Conservation (phyloP, 2,113 vertebrate species). For the Sinocyclocheilus grahami region DNA sequence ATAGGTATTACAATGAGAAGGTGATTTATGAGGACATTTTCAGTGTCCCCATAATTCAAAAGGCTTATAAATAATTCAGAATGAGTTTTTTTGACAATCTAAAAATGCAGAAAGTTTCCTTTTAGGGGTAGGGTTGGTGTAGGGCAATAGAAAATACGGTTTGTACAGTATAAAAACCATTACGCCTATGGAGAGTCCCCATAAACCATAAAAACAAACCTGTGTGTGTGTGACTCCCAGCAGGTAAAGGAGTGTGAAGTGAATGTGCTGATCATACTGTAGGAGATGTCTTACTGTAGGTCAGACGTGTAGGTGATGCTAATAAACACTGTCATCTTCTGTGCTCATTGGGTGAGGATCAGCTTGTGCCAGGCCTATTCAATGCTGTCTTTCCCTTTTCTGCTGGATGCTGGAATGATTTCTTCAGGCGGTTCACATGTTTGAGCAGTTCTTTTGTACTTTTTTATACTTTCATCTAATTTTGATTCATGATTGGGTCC, state of each 20-base stretch:
- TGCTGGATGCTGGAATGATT: not conserved
- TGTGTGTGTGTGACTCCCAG: not conserved
- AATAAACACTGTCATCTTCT: not conserved
- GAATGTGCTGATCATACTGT: not conserved
- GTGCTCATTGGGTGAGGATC: not conserved
- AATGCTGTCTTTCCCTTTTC: not conserved
- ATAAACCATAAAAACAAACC: too few relatives aligned
- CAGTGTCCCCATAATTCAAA: too few relatives aligned
- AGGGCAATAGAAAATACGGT: too few relatives aligned
- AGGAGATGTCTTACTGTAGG: not conserved
- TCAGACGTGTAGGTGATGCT: not conserved
- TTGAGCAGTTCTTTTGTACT: slow-evolving; percentile 1
- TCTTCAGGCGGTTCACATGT: not conserved
- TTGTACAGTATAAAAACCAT: too few relatives aligned
- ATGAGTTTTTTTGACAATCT: too few relatives aligned
- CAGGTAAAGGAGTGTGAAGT: not conserved
- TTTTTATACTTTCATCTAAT: not conserved
- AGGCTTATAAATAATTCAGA: too few relatives aligned
- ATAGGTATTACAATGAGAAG: too few relatives aligned
- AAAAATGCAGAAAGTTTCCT: too few relatives aligned
- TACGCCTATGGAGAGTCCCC: too few relatives aligned
- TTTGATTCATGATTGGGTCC: not conserved
- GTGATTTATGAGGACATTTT: too few relatives aligned
- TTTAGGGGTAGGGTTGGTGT: too few relatives aligned
- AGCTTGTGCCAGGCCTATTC: not conserved